These are phyloP conservation scores for Eupithecia vulgata DNA, from an alignment of 2,888 invertebrate species.

Conservation along the genomic window DNA sequence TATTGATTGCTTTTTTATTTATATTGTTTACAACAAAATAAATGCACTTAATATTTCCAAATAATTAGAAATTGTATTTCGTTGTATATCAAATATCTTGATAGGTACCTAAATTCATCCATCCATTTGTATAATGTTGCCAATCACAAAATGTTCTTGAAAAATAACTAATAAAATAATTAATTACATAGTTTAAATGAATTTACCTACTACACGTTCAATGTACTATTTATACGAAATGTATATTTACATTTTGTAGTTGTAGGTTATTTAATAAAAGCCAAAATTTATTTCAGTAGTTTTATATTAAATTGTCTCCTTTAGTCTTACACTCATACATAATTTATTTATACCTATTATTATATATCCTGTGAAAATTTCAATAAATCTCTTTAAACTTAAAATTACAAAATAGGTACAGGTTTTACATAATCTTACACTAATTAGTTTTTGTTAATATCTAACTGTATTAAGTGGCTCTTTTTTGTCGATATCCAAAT, in stretches of 20 bases:
- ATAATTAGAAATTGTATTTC: constrained; percentile 1
- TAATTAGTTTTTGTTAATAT: background rate
- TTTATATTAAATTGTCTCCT: constrained; percentile 32
- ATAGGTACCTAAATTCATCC: constrained; percentile 15
- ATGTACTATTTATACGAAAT: constrained; percentile 17
- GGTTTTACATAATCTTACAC: too few relatives aligned
- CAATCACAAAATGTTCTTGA: constrained; percentile 19
- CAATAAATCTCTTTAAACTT: constrained; percentile 6
- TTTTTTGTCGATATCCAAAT: background rate
- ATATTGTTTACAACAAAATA: constrained; percentile 5
- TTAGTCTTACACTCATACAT: background rate
- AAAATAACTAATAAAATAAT: background rate
- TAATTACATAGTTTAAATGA: constrained; percentile 8
- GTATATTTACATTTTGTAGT: constrained; percentile 31
- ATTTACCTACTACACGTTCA: constrained; percentile 11
- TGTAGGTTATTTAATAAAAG: constrained; percentile 31
- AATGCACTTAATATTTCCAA: constrained; percentile 1
- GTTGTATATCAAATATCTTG: constrained; percentile 5
- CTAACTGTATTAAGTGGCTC: background rate
- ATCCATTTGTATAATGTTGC: constrained; percentile 26
- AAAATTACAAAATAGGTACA: background rate
- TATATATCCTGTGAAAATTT: background rate
- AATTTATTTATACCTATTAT: background rate
- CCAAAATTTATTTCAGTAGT: constrained; percentile 32
- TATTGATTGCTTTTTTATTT: constrained; percentile 9